Conservation (phyloP, 2,888 invertebrate genomes). For the Apomyelois bistriatella region DNA sequence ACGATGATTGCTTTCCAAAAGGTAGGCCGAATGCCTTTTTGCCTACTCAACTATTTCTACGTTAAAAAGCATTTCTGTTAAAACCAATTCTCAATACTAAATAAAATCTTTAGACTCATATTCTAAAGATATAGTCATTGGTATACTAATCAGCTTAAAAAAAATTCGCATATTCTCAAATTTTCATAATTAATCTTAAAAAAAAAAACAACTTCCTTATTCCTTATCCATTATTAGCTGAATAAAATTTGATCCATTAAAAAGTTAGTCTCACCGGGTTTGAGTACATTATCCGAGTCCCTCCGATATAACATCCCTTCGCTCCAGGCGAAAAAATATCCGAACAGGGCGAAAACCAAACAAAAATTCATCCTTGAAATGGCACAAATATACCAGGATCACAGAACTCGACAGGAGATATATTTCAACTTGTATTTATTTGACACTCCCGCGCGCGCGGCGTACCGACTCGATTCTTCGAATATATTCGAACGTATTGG, state of each 20-base stretch:
- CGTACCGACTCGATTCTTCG: slow-evolving; percentile 60
- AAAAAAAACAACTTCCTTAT: neutral
- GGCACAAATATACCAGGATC: slow-evolving; percentile 62
- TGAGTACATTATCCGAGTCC: slow-evolving; percentile 66
- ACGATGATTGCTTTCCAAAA: no score
- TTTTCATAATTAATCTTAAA: neutral
- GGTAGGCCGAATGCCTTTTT: no score
- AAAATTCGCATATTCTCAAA: no score
- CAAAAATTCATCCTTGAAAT: slow-evolving; percentile 72
- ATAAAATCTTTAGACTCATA: no score
- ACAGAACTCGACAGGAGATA: slow-evolving; percentile 60
- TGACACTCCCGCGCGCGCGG: slow-evolving; percentile 56
- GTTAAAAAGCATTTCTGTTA: no score
- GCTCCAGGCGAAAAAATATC: slow-evolving; percentile 60
- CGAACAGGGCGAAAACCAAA: slow-evolving; percentile 66
- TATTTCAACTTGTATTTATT: slow-evolving; percentile 75
- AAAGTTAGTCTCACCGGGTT: slow-evolving; percentile 56
- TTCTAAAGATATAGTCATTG: no score
- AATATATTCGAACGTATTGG: slow-evolving; percentile 52
- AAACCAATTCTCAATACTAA: no score
- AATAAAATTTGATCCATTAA: slow-evolving; percentile 16
- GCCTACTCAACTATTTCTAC: no score
- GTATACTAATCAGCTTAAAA: neutral
- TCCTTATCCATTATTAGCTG: neutral
- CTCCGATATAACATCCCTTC: slow-evolving; percentile 65